Evolutionary conservation across 1,140 invertebrate species (phyloP), one percentile per base, ranked within the genome.

Genomic region (Zophobas atratus): DNA sequence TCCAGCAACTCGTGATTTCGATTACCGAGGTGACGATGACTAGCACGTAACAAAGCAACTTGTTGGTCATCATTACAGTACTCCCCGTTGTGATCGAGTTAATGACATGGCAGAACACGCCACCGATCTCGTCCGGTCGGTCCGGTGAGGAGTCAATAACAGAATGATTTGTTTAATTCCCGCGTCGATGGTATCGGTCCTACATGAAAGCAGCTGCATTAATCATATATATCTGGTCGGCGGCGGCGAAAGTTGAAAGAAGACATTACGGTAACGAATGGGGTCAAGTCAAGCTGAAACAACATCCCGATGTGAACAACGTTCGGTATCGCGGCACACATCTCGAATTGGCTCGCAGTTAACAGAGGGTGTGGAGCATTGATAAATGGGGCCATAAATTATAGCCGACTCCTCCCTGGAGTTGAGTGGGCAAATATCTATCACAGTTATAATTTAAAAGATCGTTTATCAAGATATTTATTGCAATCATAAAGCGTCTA

Each of bases 291-390:
- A 79, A 82, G 83, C 82, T 81, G 81, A 85, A 84, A 85, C 84
- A 85, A 84, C 84, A 83, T 82, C 82, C 79, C 82, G 82, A 82
- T 78, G 77, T 80, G 79, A 80, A 78, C 77, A 77, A 70, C 63
- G 71, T 60, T 77, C 77, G 77, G 80, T 85, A 85, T 86, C 84
- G 78, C 77, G 53, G 79, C 85, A 84, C 80, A 85, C 82, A 86
- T 86, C 85, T 86, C 81, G 84, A 86, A 86, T 86, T 86, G 84
- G 86, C 84, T 86, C 84, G 82, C 81, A 86, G 85, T 86, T 85
- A 86, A 85, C 85, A 85, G 85, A 86, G 86, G 86, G 86, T 86
- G 86, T 86, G 86, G 84, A 86, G 82, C 84, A 77, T 84, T 86
- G 86, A 86, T 86, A 86, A 86, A 86, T 86, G 85, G 82, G 76